Evolutionary conservation across 2,113 vertebrate genomes (phyloP).

Genomic region (Catagonus wagneri): DNA sequence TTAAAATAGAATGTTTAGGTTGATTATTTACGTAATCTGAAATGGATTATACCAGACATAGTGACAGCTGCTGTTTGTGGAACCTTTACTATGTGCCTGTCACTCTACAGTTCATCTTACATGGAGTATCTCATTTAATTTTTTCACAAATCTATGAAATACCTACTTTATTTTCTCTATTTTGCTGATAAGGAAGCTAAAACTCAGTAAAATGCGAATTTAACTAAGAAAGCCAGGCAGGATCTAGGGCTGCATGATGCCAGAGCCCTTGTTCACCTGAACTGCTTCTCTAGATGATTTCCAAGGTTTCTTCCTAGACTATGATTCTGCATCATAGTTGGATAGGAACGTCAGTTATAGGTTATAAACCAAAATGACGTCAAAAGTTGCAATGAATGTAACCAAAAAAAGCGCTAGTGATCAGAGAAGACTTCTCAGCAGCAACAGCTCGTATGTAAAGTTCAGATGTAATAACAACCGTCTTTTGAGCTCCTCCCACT

Average conservation of each 20-base stretch:
- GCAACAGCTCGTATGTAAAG: background rate
- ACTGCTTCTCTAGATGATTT: background rate
- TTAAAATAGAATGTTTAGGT: conserved; percentile 22
- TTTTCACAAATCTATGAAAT: background rate
- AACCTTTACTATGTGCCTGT: background rate
- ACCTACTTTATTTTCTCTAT: background rate
- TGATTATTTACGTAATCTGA: background rate
- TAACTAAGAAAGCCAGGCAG: background rate
- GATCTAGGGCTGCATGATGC: background rate
- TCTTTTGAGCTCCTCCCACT: background rate
- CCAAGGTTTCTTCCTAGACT: background rate
- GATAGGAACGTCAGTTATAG: background rate
- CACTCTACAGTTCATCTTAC: background rate
- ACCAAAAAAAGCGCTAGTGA: background rate
- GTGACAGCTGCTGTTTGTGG: background rate
- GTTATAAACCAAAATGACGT: background rate
- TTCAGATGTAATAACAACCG: background rate
- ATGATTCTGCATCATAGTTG: background rate
- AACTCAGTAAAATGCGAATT: background rate
- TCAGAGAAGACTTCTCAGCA: background rate
- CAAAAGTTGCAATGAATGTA: background rate
- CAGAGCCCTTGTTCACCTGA: background rate
- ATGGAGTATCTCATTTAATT: background rate
- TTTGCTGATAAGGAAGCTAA: background rate
- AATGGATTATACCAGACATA: background rate